These are phyloP conservation scores for Urocynchramus pylzowi DNA, from an alignment of 2,113 vertebrate genomes.

Conservation along the genomic window DNA sequence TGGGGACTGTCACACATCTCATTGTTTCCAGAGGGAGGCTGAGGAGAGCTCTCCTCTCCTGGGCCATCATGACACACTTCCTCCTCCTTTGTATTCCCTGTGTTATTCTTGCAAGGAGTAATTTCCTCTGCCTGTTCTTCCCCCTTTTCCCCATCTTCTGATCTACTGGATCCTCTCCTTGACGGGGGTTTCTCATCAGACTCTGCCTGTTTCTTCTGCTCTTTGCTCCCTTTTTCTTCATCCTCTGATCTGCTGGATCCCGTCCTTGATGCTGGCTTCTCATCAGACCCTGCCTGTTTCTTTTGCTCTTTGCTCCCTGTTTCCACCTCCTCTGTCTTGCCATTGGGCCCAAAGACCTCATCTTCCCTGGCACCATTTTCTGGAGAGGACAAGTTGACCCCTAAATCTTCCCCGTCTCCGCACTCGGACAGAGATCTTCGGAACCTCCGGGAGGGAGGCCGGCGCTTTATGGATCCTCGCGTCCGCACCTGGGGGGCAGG, in stretches of 20 bases:
- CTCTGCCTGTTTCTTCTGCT: background rate
- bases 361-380: constrained; percentile 74
- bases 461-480: constrained; percentile 73
- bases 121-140: background rate
- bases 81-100: background rate
- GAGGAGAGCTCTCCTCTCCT: background rate
- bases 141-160: constrained; percentile 30
- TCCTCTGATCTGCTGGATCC: background rate
- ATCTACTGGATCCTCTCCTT: constrained; percentile 2
- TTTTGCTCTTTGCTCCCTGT: background rate
- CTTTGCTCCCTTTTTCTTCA: background rate
- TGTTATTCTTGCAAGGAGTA: background rate
- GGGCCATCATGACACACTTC: background rate
- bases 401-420: constrained; percentile 43
- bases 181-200: background rate
- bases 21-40: background rate
- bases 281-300: background rate
- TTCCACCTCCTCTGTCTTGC: background rate
- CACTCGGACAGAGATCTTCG: constrained; percentile 74
- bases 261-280: constrained; percentile 4
- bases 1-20: background rate
- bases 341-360: constrained; percentile 46
- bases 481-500: constrained; percentile 70
- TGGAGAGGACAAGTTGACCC: constrained; percentile 24
- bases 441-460: constrained; percentile 77